Evolutionary conservation across 2,888 invertebrate species (phyloP).

Genomic region (Dolichomitus sp.): DNA sequence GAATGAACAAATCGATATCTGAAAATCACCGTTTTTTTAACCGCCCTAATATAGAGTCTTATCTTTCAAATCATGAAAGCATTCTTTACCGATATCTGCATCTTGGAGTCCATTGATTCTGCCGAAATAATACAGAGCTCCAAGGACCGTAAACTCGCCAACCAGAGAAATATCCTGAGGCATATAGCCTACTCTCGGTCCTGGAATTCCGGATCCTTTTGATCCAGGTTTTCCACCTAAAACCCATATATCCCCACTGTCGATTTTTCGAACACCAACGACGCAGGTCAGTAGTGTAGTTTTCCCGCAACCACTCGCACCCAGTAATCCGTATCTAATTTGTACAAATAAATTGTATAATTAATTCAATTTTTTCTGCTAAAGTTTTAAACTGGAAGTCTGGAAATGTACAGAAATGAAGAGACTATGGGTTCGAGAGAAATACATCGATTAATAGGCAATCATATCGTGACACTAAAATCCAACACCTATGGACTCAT

Average conservation of each 20-base stretch:
- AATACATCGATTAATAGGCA: conserved; percentile 16
- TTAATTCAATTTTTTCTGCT: background rate
- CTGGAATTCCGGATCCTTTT: conserved; percentile 90
- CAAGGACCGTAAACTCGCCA: conserved; percentile 93
- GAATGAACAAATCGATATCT: too few relatives aligned
- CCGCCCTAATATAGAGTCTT: too few relatives aligned
- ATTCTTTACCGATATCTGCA: conserved; percentile 86
- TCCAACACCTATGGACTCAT: conserved; percentile 33
- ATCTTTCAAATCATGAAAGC: background rate
- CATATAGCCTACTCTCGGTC: conserved; percentile 94
- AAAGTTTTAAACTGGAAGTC: too few relatives aligned
- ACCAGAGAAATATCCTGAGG: conserved; percentile 95
- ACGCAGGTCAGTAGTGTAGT: conserved; percentile 95
- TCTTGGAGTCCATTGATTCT: conserved; percentile 93
- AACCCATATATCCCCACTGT: conserved; percentile 92
- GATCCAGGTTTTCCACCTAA: conserved; percentile 91
- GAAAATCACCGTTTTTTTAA: too few relatives aligned
- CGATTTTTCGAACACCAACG: conserved; percentile 92
- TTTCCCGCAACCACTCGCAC: conserved; percentile 97
- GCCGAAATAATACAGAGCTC: conserved; percentile 95
- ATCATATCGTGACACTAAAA: conserved; percentile 5
- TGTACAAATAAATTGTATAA: background rate
- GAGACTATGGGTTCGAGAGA: background rate
- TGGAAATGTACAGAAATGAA: background rate
- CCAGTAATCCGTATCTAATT: conserved; percentile 93